phyloP scores from a whole-genome alignment of 2,888 invertebrate genomes.

The Cephus pulcher region DNA sequence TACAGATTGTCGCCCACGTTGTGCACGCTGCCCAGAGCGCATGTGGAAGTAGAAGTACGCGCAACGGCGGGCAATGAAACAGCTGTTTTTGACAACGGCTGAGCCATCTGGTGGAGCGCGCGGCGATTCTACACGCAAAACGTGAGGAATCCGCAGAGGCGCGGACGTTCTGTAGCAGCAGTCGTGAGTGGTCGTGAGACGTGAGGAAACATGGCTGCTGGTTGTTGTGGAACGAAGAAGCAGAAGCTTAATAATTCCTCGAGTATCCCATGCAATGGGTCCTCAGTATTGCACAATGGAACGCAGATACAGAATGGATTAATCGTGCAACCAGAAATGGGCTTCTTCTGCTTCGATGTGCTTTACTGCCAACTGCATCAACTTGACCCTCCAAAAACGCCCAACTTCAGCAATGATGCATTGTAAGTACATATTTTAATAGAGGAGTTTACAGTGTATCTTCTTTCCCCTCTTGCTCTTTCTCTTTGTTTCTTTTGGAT shows the following conservation, averaged over 20 bases:
- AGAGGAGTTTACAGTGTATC: conserved; percentile 15
- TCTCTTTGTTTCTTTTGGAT: conserved; percentile 6
- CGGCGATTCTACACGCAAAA: conserved; percentile 32
- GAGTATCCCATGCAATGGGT: conserved; percentile 72
- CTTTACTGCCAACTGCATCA: conserved; percentile 94
- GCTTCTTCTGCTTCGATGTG: conserved; percentile 99
- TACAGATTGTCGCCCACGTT: background rate
- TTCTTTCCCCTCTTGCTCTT: conserved; percentile 25
- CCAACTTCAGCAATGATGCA: conserved; percentile 93
- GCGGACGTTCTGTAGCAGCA: background rate
- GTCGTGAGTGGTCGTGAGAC: conserved; percentile 4
- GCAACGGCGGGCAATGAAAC: conserved; percentile 36
- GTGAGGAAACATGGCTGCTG: conserved; percentile 79
- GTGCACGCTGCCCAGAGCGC: background rate
- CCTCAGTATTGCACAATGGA: conserved; percentile 68
- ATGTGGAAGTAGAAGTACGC: background rate
- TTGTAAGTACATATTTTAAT: conserved; percentile 78
- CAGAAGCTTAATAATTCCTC: conserved; percentile 84
- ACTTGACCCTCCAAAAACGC: conserved; percentile 90
- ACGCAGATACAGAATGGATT: conserved; percentile 66
- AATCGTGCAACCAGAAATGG: conserved; percentile 95
- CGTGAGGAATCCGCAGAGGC: background rate
- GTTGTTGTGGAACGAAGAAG: conserved; percentile 93
- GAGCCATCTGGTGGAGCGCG: conserved; percentile 48
- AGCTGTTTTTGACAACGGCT: conserved; percentile 38